Evolutionary conservation across 1,140 invertebrate genomes (phyloP).

Genomic region (Mesaphorura yosii): DNA sequence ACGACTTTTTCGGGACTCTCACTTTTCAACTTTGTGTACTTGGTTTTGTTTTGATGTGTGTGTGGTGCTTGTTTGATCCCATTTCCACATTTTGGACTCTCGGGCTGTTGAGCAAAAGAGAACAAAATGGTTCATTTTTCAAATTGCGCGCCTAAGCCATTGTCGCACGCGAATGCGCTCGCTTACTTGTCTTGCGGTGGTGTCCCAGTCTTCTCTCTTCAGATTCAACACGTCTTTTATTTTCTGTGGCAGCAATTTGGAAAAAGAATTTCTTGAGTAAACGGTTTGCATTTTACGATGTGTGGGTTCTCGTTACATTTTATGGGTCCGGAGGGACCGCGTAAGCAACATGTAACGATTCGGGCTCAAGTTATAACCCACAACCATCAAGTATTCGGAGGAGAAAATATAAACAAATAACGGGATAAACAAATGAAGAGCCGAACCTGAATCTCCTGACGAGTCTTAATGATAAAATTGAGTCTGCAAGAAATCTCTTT

Average conservation of each 20-base stretch:
- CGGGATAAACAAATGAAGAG: no score
- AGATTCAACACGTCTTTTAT: slow-evolving; percentile 31
- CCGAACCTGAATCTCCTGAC: slow-evolving; percentile 32
- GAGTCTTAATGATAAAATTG: slow-evolving; percentile 32
- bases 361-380: no score
- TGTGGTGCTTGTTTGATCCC: no score
- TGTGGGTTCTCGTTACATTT: no score
- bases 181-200: slow-evolving; percentile 28
- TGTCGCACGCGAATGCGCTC: no score
- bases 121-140: background rate
- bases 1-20: slow-evolving; percentile 31
- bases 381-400: no score
- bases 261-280: no score
- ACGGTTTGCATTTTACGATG: no score
- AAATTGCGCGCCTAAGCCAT: no score
- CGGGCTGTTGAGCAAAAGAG: slow-evolving; percentile 20
- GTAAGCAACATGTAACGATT: background rate
- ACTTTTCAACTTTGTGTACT: slow-evolving; percentile 30
- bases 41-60: slow-evolving; percentile 31
- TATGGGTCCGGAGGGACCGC: no score
- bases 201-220: slow-evolving; percentile 32
- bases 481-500: slow-evolving; percentile 32
- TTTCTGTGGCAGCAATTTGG: slow-evolving; percentile 24
- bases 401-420: no score
- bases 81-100: slow-evolving; percentile 28